Conservation (phyloP, 1,140 invertebrate genomes). For the Triops longicaudatus region DNA sequence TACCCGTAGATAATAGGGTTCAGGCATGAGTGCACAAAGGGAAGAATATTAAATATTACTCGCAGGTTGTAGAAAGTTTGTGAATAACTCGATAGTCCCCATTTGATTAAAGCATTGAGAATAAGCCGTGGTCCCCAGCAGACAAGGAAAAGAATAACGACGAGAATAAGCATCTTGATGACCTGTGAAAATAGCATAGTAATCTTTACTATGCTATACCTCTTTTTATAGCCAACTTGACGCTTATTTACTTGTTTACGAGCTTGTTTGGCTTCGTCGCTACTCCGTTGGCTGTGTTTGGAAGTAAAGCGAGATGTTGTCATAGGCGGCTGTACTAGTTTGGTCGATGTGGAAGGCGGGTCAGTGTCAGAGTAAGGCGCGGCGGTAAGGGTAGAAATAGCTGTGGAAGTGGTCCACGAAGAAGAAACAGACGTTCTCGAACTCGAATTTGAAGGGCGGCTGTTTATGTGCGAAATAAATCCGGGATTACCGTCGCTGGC, state of each 20-base stretch:
- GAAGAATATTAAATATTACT: constrained; percentile 32
- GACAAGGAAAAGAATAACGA: constrained; percentile 45
- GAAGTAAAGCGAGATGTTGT: background rate
- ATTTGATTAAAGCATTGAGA: constrained; percentile 38
- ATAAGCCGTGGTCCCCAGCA: constrained; percentile 46
- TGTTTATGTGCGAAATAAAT: background rate
- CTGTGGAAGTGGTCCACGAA: background rate
- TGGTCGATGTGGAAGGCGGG: background rate
- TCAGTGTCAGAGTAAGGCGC: background rate
- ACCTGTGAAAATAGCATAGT: constrained; percentile 36
- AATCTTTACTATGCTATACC: no score
- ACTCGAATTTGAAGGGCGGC: background rate
- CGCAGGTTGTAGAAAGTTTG: constrained; percentile 32
- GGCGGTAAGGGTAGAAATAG: background rate
- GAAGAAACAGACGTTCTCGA: background rate
- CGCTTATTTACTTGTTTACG: constrained; percentile 23
- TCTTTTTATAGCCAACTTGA: background rate
- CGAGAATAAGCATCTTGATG: constrained; percentile 45
- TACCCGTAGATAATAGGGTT: constrained; percentile 44
- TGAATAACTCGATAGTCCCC: constrained; percentile 32
- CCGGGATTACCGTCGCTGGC: background rate
- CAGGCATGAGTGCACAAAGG: constrained; percentile 37
- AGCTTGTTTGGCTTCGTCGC: constrained; percentile 27
- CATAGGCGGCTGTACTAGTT: background rate
- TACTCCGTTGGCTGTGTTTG: constrained; percentile 19